A percentile compares a stretch with the other conserved stretches of the same genome.
phyloP scores from a whole-genome alignment of 2,797 vertebrate species.

The Spizella passerina region DNA sequence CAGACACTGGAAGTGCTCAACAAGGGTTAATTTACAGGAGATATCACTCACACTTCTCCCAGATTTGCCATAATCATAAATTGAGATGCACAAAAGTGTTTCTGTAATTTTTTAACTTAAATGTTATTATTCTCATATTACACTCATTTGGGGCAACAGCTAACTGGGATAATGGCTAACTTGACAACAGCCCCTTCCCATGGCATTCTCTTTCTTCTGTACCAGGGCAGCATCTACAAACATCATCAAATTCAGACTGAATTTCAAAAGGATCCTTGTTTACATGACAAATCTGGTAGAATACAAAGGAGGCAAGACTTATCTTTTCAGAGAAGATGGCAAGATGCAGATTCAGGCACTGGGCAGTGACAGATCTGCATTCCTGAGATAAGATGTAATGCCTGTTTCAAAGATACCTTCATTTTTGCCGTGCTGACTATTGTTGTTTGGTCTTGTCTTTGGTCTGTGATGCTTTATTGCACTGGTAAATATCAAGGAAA shows the following conservation, averaged over 20 bases:
- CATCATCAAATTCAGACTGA: neutral
- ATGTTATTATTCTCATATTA: neutral
- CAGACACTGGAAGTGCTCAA: neutral
- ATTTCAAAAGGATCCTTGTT: neutral
- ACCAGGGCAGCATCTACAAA: neutral
- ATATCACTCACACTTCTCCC: neutral
- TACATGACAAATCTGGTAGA: slow-evolving; percentile 31
- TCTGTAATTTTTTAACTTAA: neutral
- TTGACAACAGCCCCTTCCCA: neutral
- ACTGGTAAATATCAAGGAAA: slow-evolving; percentile 60
- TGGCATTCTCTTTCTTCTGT: neutral
- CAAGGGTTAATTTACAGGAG: neutral
- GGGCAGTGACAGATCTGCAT: slow-evolving; percentile 53
- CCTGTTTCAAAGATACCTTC: slow-evolving; percentile 62
- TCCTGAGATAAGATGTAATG: slow-evolving; percentile 49
- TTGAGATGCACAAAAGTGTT: neutral
- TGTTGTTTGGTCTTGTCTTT: slow-evolving; percentile 57
- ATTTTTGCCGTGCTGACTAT: slow-evolving; percentile 19
- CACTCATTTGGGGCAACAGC: neutral
- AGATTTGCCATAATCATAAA: neutral
- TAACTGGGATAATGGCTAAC: neutral
- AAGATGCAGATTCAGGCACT: slow-evolving; percentile 62
- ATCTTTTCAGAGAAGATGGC: slow-evolving; percentile 47
- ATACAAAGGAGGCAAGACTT: slow-evolving; percentile 31
- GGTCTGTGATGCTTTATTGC: slow-evolving; percentile 63